A percentile compares a stretch with the other conserved stretches of the same genome.
Evolutionary conservation across 23 tunicate genomes (phyloP).

Genomic region (Styela plicata): DNA sequence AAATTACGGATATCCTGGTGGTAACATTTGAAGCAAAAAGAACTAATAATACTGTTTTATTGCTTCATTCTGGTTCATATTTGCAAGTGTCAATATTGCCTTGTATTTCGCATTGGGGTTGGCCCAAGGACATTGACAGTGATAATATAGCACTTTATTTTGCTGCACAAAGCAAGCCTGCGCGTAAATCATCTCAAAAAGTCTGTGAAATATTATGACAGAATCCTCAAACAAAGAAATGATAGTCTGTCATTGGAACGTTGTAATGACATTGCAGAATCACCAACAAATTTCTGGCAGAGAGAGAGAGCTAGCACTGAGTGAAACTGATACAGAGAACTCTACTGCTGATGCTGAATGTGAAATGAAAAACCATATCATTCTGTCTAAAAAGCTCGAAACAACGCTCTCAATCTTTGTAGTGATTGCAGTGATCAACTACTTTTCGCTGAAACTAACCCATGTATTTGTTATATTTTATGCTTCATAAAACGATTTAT

Average conservation of each 20-base stretch:
- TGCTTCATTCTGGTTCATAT: not conserved
- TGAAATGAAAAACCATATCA: constrained; percentile 2
- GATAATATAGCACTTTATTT: not conserved
- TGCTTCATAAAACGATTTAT: not conserved
- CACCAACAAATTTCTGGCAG: not conserved
- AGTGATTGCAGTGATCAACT: not conserved
- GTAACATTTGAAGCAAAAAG: not conserved
- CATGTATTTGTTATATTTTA: not conserved
- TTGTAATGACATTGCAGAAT: no score
- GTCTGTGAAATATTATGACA: not conserved
- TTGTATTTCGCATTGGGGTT: constrained; percentile 3
- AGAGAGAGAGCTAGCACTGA: not conserved
- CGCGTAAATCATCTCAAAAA: not conserved
- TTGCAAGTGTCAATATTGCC: not conserved
- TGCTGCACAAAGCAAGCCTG: not conserved
- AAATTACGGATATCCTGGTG: constrained; percentile 17
- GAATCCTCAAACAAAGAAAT: not conserved
- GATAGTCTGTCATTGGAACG: not conserved
- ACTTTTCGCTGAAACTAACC: not conserved
- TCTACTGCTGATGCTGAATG: not conserved
- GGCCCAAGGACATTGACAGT: not conserved
- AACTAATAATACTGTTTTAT: not conserved
- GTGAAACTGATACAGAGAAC: not conserved
- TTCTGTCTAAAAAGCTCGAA: not conserved
- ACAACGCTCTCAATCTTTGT: not conserved